phyloP scores from a whole-genome alignment of 2,113 vertebrate genomes.

The Pyxicephalus adspersus region DNA sequence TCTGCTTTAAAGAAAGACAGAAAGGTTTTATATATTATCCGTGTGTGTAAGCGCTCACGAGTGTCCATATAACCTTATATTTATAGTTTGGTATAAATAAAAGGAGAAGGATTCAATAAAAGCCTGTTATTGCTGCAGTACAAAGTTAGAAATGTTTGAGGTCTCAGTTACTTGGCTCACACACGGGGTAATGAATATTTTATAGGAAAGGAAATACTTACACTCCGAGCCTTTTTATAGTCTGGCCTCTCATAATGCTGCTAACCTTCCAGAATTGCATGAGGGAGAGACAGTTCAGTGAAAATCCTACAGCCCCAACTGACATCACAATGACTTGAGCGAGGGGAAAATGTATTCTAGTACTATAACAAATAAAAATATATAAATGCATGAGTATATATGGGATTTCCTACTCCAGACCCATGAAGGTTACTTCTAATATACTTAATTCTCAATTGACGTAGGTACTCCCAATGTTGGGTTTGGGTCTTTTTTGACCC shows the following conservation, averaged over 20 bases:
- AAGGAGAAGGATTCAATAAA: constrained; percentile 74
- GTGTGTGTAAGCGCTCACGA: constrained; percentile 26
- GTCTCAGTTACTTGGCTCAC: constrained; percentile 88
- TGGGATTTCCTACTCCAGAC: background rate
- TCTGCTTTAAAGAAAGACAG: constrained; percentile 31
- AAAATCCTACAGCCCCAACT: background rate
- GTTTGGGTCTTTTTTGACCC: too few relatives aligned
- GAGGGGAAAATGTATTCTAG: background rate
- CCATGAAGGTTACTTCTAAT: too few relatives aligned
- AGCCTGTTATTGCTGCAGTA: constrained; percentile 72
- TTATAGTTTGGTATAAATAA: constrained; percentile 67
- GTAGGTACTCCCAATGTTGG: background rate
- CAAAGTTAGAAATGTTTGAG: constrained; percentile 92
- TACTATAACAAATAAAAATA: background rate
- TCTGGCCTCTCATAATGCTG: constrained; percentile 69
- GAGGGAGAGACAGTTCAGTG: constrained; percentile 9
- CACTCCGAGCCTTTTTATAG: constrained; percentile 95
- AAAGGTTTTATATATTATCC: constrained; percentile 44
- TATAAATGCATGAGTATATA: background rate
- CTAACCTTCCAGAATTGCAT: constrained; percentile 74
- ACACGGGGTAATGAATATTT: constrained; percentile 90
- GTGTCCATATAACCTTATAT: constrained; percentile 51
- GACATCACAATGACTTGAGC: constrained; percentile 10
- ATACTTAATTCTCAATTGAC: background rate
- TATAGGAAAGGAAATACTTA: constrained; percentile 93